A percentile compares a stretch with the other conserved stretches of the same genome.
Evolutionary conservation across 2,888 invertebrate genomes (phyloP).

Genomic region (Hydrotaea cyrtoneurina): DNA sequence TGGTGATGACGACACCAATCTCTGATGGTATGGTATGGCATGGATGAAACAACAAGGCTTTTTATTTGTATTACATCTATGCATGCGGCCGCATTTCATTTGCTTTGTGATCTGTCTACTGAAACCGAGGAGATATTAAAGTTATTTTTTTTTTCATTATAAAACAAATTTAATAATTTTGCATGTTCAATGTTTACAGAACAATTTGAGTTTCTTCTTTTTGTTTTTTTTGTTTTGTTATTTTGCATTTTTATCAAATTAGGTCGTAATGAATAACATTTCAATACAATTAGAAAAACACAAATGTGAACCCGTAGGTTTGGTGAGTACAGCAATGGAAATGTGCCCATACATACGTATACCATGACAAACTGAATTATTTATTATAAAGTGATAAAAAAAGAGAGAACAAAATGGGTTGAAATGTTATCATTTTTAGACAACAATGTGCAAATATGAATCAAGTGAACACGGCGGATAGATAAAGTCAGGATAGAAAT

Average conservation of each 20-base stretch:
- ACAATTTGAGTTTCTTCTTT: too few species aligned
- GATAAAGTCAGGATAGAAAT: background rate
- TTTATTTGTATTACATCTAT: too few species aligned
- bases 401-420: background rate
- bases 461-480: background rate
- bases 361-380: background rate
- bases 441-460: background rate
- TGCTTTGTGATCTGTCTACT: background rate
- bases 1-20: background rate
- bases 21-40: background rate
- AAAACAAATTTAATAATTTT: slow-evolving; percentile 37
- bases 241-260: slow-evolving; percentile 60
- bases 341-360: background rate
- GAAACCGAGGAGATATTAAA: background rate
- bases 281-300: slow-evolving; percentile 31
- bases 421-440: background rate
- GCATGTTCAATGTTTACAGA: slow-evolving; percentile 46
- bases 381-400: background rate
- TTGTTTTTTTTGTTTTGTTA: slow-evolving; percentile 6
- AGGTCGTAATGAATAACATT: slow-evolving; percentile 54
- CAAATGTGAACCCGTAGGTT: slow-evolving; percentile 11
- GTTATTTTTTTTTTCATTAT: slow-evolving; percentile 18
- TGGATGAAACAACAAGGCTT: slow-evolving; percentile 3
- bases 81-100: background rate
- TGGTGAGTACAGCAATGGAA: background rate